Evolutionary conservation across 2,113 vertebrate genomes (phyloP), one percentile per base, ranked within the genome.

Genomic region (Corythornis vintsioides): DNA sequence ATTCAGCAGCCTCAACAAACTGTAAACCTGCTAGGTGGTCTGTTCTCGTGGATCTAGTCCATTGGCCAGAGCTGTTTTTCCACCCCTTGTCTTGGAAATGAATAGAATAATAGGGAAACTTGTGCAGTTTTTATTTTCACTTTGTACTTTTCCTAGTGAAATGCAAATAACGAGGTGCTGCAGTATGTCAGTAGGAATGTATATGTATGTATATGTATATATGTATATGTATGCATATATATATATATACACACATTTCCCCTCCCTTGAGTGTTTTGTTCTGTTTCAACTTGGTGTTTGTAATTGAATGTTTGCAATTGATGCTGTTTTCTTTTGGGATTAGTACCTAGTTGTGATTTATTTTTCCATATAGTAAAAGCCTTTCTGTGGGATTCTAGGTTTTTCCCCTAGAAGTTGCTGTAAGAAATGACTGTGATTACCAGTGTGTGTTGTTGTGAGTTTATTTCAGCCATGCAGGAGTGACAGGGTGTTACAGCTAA

Each of bases 301-400:
- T 87, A 79, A 75, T 84, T 85, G 64, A 65, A 53, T 76, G 48
- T 33, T 72, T 78, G 35, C 4, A 7, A 20, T 82, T 89, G 61
- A 35, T 69, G 29, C 35, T 90, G 59, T 78, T 96, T 89, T 63
- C 55, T 86, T 93, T 90, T 45, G 70, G 73, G 70, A 87, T 89
- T 89, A 43, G 31, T 70, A 74, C 31, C 56, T 90, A 42, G 28
- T 21, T 90, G 69, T 67, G 45, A 80, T 74, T 80, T 77, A 56
- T 52, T 74, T 28, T 88, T 94, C n/a, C 55, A 53, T n/a, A 33
- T 83, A 61, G 33, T 77, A 76, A 88, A 90, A 90, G 67, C 38
- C 67, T 88, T 86, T 43, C 67, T 83, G 29, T 29, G 53, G n/a
- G n/a, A 40, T 45, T 83, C 24, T 59, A 16, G 8, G 11, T 50